phyloP scores from a whole-genome alignment of 2,888 invertebrate genomes.

The Muschampia plurimacula region DNA sequence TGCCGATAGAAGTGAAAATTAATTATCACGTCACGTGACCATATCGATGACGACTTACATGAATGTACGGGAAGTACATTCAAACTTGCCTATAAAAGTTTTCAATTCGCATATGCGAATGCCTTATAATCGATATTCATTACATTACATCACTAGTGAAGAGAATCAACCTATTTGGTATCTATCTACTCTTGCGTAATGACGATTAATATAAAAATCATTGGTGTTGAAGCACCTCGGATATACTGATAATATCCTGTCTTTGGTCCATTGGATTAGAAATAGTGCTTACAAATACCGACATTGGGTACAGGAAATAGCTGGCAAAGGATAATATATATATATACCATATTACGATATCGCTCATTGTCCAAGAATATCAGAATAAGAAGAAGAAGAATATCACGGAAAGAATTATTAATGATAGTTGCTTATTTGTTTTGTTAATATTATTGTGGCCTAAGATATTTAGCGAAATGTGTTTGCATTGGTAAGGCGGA shows the following conservation, averaged over 20 bases:
- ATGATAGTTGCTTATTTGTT: not conserved
- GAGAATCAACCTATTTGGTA: not conserved
- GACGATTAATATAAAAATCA: slow-evolving; percentile 19
- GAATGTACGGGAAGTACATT: too few relatives aligned
- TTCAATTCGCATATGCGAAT: too few relatives aligned
- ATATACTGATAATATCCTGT: slow-evolving; percentile 40
- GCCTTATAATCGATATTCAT: too few relatives aligned
- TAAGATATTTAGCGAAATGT: too few relatives aligned
- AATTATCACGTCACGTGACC: too few relatives aligned
- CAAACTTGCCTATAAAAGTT: too few relatives aligned
- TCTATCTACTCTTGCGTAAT: slow-evolving; percentile 18
- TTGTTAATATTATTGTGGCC: not conserved
- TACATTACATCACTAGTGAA: not conserved
- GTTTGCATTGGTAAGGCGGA: too few relatives aligned
- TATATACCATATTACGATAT: slow-evolving; percentile 45
- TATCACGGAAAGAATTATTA: too few relatives aligned
- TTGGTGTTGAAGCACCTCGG: not conserved
- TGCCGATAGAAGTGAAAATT: too few relatives aligned
- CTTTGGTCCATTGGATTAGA: slow-evolving; percentile 45
- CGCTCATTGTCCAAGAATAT: slow-evolving; percentile 54
- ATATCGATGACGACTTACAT: too few relatives aligned
- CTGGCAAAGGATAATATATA: slow-evolving; percentile 59
- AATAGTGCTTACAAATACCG: slow-evolving; percentile 55
- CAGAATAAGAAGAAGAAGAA: not conserved
- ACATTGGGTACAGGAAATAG: slow-evolving; percentile 59